Conservation (phyloP, 2,797 vertebrate genomes). For the Trachops cirrhosus region DNA sequence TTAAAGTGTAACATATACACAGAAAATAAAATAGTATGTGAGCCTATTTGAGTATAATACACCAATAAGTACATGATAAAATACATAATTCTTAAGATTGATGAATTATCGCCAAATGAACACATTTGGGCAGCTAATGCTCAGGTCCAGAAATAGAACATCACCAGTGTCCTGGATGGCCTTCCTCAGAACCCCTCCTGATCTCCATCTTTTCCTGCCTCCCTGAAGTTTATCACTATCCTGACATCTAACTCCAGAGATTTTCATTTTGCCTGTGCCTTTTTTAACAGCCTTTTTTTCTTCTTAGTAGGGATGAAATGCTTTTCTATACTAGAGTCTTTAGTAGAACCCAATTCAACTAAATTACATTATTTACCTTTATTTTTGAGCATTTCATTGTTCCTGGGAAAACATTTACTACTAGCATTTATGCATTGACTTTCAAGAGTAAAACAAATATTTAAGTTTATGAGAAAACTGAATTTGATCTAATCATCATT, state of each 20-base stretch:
- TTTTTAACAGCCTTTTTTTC: background rate
- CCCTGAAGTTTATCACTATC: background rate
- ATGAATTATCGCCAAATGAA: background rate
- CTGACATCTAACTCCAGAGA: background rate
- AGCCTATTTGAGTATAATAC: background rate
- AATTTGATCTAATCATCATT: background rate
- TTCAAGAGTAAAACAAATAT: background rate
- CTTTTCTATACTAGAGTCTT: background rate
- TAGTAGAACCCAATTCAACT: background rate
- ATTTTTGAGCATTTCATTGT: constrained; percentile 47
- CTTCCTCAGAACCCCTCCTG: background rate
- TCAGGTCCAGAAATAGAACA: background rate
- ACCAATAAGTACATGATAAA: background rate
- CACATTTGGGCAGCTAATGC: background rate
- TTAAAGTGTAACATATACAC: background rate
- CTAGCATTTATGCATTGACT: background rate
- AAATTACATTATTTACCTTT: constrained; percentile 1
- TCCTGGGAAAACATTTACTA: constrained; percentile 11
- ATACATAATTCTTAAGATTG: background rate
- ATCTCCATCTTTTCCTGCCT: background rate
- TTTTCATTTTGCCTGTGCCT: background rate
- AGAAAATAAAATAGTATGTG: background rate
- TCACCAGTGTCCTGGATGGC: background rate
- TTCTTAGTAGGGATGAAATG: background rate
- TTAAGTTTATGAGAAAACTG: background rate